Base-by-base conservation (phyloP, 2,888 invertebrate species). In the Eupithecia inturbata region DNA sequence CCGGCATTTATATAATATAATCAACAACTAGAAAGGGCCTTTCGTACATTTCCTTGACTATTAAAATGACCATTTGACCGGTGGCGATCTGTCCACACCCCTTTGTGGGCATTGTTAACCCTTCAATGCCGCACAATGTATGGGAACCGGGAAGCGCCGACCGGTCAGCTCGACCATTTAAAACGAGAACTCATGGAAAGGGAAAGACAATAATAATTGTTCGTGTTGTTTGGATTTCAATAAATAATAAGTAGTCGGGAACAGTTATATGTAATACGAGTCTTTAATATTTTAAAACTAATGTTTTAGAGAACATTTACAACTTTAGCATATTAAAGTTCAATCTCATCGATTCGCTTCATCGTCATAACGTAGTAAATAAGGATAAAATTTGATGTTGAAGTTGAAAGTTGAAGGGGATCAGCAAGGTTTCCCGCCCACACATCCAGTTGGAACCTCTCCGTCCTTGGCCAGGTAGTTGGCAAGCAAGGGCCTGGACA, bases 41-140 rank as follows among this genome's bases (percentile, higher is more conserved):
- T 93, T 93, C 92, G 93, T 91, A 89, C 89, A 88, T 92, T 93
- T 93, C 93, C 91, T 92, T 81, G 89, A 78, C 87, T 89, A 87
- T 87, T 87, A 88, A 89, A 89, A 91, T 91, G 89, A 91, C 91
- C 94, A 94, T 94, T 93, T 94, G 94, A 92, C 93, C 93, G 92
- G 93, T 90, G 90, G 82, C 84, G 85, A 83, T 85, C 92, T 93
- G 93, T 94, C 94, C 90, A 90, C 94, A 94, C 94, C 92, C 92
- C 84, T 91, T 94, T 94, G 91, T 93, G 85, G 72, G 73, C 82
- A 88, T 93, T 93, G 93, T 93, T 82, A 86, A 88, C 90, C 91
- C 90, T 91, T 93, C 90, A 91, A 85, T 82, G 86, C 83, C 62
- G 71, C 78, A 92, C 91, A 92, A 92, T 87, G 88, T 84, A 84